Percentiles rank a stretch among this genome's conserved stretches.
These are phyloP conservation scores for Branchipolynoe longqiensis DNA, from an alignment of 2,888 invertebrate genomes.

Conservation along the genomic window DNA sequence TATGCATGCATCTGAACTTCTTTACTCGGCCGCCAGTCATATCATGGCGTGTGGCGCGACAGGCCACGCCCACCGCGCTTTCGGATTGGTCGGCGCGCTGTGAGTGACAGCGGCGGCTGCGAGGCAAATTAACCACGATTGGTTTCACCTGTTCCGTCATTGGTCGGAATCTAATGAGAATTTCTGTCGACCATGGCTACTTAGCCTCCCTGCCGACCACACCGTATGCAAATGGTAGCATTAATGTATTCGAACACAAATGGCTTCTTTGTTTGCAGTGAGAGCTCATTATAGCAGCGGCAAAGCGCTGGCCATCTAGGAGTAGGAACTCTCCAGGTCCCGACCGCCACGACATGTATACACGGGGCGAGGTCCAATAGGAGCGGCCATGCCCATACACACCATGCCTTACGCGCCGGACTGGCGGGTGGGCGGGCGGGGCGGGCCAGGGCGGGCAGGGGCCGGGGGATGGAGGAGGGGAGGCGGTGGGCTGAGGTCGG, in stretches of 20 bases:
- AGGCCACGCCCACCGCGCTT: constrained; percentile 59
- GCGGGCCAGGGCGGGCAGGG: neutral
- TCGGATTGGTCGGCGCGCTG: constrained; percentile 71
- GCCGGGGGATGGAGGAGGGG: neutral
- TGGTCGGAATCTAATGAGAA: constrained; percentile 64
- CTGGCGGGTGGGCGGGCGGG: too few relatives aligned
- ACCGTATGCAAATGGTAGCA: constrained; percentile 61
- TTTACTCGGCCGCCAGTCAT: constrained; percentile 72
- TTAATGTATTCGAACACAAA: constrained; percentile 61
- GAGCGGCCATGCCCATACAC: too few relatives aligned
- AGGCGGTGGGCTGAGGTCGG: too few relatives aligned
- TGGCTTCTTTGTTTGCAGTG: constrained; percentile 62
- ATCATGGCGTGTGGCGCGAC: constrained; percentile 63
- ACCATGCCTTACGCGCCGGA: too few relatives aligned
- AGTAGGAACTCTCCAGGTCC: too few relatives aligned
- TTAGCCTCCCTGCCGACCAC: constrained; percentile 57
- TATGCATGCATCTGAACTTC: constrained; percentile 83
- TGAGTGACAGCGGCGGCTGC: constrained; percentile 76
- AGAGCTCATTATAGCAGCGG: constrained; percentile 37
- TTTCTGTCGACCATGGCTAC: constrained; percentile 61
- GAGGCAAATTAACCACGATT: constrained; percentile 71
- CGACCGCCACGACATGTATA: too few relatives aligned
- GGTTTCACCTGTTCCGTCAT: constrained; percentile 63
- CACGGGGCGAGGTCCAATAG: too few relatives aligned
- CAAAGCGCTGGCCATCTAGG: too few relatives aligned